Base-by-base conservation (phyloP, 2,888 invertebrate genomes). In the Liopterus haemorrhoidalis region DNA sequence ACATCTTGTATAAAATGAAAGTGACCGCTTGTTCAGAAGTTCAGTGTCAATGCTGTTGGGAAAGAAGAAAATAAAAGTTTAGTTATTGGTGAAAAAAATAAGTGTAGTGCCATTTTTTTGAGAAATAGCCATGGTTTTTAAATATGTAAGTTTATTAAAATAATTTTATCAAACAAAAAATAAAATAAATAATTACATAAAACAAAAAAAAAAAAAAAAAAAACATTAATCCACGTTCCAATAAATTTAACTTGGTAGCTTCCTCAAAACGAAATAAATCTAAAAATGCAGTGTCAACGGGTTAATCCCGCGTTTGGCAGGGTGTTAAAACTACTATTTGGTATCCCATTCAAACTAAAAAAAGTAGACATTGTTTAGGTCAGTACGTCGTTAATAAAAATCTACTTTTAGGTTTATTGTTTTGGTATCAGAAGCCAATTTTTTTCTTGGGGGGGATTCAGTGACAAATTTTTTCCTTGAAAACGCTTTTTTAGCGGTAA, bases 31-130 rank as follows among this genome's bases (percentile, higher is more conserved):
- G 39, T 54, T 60, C 58, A 12, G 33, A 45, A 45, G 45, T 58
- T 59, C 65, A 65, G 64, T 65, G 61, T 59, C 64, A 64, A 61
- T 62, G 62, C 60, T 60, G 59, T 55, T 49, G 51, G 49, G 30
- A 8, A 18, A 18, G 33, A 15, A 32, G 16, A n/a, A 9, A 18
- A 2, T 33, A 8, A 8, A 11, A 33, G 18, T 33, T 15, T 9
- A 12, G 3, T 31, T 4, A 33, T 18, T 8, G 8, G 6, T 28
- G 28, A 5, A 28, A 6, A 28, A 28, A 2, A 14, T 4, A 4
- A n/a, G n/a, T n/a, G n/a, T n/a, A 30, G 20, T 30, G 28, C 25
- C 22, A 22, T 22, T 22, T 22, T 22, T 22, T 5, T 22, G 22
- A 22, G 22, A n/a, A 38, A 31, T 39, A n/a, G 12, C 20, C 33